Evolutionary conservation across 2,113 vertebrate species (phyloP).

Genomic region (chimpanzee (Pan troglodytes)): DNA sequence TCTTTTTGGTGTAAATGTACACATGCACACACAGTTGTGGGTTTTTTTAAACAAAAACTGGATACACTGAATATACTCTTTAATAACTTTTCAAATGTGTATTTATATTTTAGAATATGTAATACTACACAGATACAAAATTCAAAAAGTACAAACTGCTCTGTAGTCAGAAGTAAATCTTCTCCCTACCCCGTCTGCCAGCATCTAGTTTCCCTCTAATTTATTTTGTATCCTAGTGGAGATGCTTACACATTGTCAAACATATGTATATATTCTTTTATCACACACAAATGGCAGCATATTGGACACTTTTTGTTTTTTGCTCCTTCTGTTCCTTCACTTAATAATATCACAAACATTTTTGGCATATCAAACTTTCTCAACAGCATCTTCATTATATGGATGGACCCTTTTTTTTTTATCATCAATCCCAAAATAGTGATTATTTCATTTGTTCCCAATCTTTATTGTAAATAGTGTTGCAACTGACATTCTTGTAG

Average conservation of each 20-base stretch:
- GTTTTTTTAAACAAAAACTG: slow-evolving; percentile 8
- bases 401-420: neutral
- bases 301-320: neutral
- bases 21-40: neutral
- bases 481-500: slow-evolving; percentile 4
- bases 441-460: neutral
- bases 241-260: neutral
- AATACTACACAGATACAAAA: slow-evolving; percentile 9
- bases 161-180: neutral
- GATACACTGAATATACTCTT: slow-evolving; percentile 45
- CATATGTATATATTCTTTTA: neutral
- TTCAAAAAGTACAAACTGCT: slow-evolving; percentile 30
- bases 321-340: neutral
- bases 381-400: neutral
- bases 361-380: neutral
- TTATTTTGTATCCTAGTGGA: neutral
- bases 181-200: neutral
- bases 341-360: neutral
- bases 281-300: neutral
- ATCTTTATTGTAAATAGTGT: slow-evolving; percentile 25
- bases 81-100: slow-evolving; percentile 58
- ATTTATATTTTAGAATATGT: slow-evolving; percentile 61
- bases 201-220: neutral
- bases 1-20: slow-evolving; percentile 9
- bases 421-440: neutral